These are phyloP conservation scores for Sporophila hypoxantha DNA, from an alignment of 2,113 vertebrate genomes.

Conservation along the genomic window DNA sequence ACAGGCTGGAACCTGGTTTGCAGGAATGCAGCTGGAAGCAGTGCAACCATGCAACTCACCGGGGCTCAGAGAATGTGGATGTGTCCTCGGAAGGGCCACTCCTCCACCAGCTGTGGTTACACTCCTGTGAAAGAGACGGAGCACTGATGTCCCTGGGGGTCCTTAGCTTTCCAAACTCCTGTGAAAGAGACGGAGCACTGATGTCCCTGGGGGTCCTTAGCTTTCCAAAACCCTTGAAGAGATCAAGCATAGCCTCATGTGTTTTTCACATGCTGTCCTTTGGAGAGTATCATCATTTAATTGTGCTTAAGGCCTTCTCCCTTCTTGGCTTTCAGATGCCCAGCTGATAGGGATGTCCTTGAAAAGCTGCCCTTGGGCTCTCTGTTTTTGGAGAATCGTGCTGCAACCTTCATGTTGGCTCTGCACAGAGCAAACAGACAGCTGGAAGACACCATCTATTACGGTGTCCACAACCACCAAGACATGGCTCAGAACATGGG, in stretches of 20 bases:
- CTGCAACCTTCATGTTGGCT: not conserved
- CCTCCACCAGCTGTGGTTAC: fast-evolving
- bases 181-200: not conserved
- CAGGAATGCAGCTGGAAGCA: not conserved
- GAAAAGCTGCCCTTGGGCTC: not conserved
- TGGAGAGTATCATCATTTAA: not conserved
- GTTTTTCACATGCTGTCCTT: not conserved
- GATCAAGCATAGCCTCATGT: fast-evolving
- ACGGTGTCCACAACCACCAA: fast-evolving
- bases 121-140: not conserved
- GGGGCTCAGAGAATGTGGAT: fast-evolving
- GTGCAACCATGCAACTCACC: not conserved
- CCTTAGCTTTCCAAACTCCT: not conserved
- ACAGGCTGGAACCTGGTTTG: not conserved
- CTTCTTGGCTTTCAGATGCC: not conserved
- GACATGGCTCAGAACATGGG: not conserved
- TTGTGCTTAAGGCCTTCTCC: not conserved
- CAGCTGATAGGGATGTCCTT: not conserved
- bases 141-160: not conserved
- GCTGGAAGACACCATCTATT: not conserved
- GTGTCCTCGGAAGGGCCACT: not conserved
- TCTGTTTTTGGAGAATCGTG: not conserved
- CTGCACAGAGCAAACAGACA: not conserved
- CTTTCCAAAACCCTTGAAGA: not conserved
- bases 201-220: not conserved